Conservation (phyloP, 2,888 invertebrate species). For the Papilio elwesi region DNA sequence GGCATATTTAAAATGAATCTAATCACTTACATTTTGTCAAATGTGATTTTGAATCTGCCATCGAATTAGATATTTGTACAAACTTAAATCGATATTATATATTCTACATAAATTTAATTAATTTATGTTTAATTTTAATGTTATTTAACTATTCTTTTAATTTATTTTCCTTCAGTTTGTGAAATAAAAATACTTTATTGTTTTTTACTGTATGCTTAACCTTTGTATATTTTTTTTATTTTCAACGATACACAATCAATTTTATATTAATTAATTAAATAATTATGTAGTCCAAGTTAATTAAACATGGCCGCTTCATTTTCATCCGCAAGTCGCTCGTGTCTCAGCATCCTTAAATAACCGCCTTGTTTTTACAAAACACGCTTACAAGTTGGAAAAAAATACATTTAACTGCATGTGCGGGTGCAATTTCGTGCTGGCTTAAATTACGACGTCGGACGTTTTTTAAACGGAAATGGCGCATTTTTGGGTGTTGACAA, state of each 20-base stretch:
- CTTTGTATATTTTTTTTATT: no score
- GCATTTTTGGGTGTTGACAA: conserved; percentile 68
- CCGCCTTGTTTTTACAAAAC: conserved; percentile 57
- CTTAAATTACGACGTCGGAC: conserved; percentile 71
- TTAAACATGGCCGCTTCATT: conserved; percentile 5
- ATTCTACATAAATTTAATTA: no score
- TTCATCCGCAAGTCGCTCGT: neutral
- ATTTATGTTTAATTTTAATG: no score
- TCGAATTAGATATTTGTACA: no score
- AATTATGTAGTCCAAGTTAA: neutral
- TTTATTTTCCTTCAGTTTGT: no score
- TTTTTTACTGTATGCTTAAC: no score
- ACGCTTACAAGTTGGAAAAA: conserved; percentile 64
- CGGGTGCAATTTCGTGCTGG: conserved; percentile 75
- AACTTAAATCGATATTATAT: no score
- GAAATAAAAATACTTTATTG: no score
- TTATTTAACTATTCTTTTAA: no score
- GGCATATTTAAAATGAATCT: neutral
- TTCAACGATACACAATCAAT: no score
- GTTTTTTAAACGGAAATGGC: conserved; percentile 77
- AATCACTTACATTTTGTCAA: neutral
- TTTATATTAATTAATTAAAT: neutral
- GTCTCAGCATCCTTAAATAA: conserved; percentile 32
- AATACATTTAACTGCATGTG: conserved; percentile 69
- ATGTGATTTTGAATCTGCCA: no score